These are phyloP conservation scores for Mastacembelus armatus DNA, from an alignment of 2,797 vertebrate genomes.

Conservation along the genomic window DNA sequence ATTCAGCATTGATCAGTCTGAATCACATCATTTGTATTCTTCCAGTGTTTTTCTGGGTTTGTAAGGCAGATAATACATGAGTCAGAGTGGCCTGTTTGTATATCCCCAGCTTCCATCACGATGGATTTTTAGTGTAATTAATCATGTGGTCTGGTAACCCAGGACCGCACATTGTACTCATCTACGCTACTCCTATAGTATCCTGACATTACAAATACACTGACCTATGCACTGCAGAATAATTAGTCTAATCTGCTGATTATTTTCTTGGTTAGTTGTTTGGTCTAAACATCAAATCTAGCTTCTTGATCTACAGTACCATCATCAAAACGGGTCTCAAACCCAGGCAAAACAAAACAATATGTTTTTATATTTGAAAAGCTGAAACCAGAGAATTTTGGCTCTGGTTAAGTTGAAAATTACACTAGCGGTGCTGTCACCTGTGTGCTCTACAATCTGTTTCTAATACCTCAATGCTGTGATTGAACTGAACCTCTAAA, in stretches of 20 bases:
- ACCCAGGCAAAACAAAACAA: too few species aligned
- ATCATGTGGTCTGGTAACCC: constrained; percentile 10
- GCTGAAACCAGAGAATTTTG: background rate
- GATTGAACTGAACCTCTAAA: constrained; percentile 22
- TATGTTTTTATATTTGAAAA: background rate
- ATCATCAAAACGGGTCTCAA: too few species aligned
- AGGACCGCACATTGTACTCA: background rate
- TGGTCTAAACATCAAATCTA: too few species aligned
- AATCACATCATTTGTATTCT: background rate
- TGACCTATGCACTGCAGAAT: background rate
- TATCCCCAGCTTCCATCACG: background rate
- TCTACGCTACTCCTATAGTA: background rate
- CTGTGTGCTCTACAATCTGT: background rate
- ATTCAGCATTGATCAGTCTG: constrained; percentile 8
- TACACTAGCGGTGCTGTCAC: background rate
- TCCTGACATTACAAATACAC: background rate
- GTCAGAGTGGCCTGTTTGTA: constrained; percentile 8
- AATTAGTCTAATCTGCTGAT: background rate
- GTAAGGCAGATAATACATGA: constrained; percentile 15
- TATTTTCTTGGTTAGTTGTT: background rate
- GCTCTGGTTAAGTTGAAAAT: background rate
- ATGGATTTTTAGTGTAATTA: constrained; percentile 5
- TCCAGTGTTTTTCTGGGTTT: background rate
- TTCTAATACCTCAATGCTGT: background rate
- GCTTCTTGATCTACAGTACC: too few species aligned